Conservation (phyloP, 2,113 vertebrate genomes). For the western clawed frog (Xenopus tropicalis) region DNA sequence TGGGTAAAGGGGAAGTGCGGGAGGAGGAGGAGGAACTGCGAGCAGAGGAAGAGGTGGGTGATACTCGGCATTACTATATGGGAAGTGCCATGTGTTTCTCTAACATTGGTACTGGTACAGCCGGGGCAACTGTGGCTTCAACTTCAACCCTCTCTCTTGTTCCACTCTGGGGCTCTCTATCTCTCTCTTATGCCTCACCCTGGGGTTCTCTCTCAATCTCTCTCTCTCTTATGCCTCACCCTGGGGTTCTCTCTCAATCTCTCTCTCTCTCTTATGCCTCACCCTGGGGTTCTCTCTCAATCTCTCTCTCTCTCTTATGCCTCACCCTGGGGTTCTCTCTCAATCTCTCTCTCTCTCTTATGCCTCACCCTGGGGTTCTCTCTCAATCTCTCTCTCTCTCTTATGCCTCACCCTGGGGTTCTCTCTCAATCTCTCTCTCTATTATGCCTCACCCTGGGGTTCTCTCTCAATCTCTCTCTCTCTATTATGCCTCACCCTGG, state of each 20-base stretch:
- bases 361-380: neutral
- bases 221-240: too few relatives aligned
- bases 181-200: neutral
- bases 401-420: too few relatives aligned
- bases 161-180: neutral
- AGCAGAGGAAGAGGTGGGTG: conserved; percentile 83
- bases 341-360: neutral
- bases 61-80: neutral
- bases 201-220: neutral
- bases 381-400: neutral
- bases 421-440: too few relatives aligned
- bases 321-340: too few relatives aligned
- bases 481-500: neutral
- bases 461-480: neutral
- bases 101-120: neutral
- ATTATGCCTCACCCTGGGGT: too few relatives aligned
- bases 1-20: conserved; percentile 64
- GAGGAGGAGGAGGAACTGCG: conserved; percentile 82
- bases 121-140: too few relatives aligned
- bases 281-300: too few relatives aligned
- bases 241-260: too few relatives aligned
- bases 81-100: neutral
- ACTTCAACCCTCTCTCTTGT: neutral
- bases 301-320: too few relatives aligned
- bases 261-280: too few relatives aligned